Conservation (phyloP, 2,888 invertebrate species). For the Tiphia femorata region DNA sequence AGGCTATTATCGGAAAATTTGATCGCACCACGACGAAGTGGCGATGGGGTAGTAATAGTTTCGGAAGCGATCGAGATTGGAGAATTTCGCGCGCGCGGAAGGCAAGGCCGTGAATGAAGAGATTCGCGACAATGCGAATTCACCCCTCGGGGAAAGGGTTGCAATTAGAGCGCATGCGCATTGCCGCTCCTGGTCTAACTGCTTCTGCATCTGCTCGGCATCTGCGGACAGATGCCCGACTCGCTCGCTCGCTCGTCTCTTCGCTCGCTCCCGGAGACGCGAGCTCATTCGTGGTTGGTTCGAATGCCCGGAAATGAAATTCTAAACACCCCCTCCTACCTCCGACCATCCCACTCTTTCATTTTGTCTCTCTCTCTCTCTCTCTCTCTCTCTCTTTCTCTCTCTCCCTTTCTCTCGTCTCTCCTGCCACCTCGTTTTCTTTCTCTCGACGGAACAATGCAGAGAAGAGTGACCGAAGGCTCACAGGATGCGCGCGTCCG, state of each 20-base stretch:
- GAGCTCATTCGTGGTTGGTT: constrained; percentile 27
- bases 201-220: constrained; percentile 61
- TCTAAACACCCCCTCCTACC: constrained; percentile 60
- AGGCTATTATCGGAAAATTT: no score
- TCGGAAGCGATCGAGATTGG: no score
- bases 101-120: constrained; percentile 42
- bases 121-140: constrained; percentile 48
- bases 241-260: neutral
- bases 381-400: constrained; percentile 17
- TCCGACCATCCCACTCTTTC: constrained; percentile 25
- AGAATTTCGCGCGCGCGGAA: neutral
- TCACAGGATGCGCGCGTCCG: constrained; percentile 15
- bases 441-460: constrained; percentile 34
- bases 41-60: no score
- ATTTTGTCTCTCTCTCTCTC: constrained; percentile 23
- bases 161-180: constrained; percentile 51
- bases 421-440: constrained; percentile 3
- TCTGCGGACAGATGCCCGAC: constrained; percentile 61
- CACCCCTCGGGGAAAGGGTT: constrained; percentile 47
- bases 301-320: constrained; percentile 64
- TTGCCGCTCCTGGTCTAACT: constrained; percentile 27
- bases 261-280: constrained; percentile 37
- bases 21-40: no score
- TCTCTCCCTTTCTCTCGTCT: constrained; percentile 14
- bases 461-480: constrained; percentile 20